Evolutionary conservation across 2,888 invertebrate genomes (phyloP).

Genomic region (Periphyllus acericola): DNA sequence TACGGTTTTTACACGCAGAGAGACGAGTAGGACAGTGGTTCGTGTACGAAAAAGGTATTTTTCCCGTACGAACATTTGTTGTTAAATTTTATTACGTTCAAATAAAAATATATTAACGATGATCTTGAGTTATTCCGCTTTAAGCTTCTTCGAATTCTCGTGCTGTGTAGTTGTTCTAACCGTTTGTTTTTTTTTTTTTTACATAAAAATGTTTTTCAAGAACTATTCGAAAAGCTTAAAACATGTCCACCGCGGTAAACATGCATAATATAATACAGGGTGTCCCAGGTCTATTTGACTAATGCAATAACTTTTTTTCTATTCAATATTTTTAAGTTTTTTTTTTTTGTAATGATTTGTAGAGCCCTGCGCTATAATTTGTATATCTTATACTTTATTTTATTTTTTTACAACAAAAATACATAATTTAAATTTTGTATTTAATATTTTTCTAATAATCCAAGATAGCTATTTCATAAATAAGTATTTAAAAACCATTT

Average conservation of each 20-base stretch:
- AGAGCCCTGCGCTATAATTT: too few relatives aligned
- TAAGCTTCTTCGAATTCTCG: background rate
- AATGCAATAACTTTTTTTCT: too few relatives aligned
- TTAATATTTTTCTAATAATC: too few relatives aligned
- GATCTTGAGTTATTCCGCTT: slow-evolving; percentile 8
- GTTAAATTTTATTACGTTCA: slow-evolving; percentile 14
- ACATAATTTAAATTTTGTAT: too few relatives aligned
- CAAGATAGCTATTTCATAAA: too few relatives aligned
- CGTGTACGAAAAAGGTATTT: background rate
- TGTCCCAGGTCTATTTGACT: too few relatives aligned
- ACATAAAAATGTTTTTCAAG: background rate
- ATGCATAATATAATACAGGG: too few relatives aligned
- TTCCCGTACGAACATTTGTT: slow-evolving; percentile 7
- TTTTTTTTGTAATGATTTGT: too few relatives aligned
- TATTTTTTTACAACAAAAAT: too few relatives aligned
- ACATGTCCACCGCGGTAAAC: background rate
- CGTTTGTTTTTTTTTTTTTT: background rate
- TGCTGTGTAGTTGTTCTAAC: slow-evolving; percentile 3
- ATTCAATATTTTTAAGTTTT: too few relatives aligned
- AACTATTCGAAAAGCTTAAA: slow-evolving; percentile 16
- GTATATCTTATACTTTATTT: too few relatives aligned
- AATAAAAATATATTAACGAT: slow-evolving; percentile 16
- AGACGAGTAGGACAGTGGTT: background rate
- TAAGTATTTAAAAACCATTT: too few relatives aligned
- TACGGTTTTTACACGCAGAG: background rate